A percentile compares a stretch with the other conserved stretches of the same genome.
These are phyloP conservation scores for Camelus bactrianus DNA, from an alignment of 2,113 vertebrate species.

Conservation along the genomic window DNA sequence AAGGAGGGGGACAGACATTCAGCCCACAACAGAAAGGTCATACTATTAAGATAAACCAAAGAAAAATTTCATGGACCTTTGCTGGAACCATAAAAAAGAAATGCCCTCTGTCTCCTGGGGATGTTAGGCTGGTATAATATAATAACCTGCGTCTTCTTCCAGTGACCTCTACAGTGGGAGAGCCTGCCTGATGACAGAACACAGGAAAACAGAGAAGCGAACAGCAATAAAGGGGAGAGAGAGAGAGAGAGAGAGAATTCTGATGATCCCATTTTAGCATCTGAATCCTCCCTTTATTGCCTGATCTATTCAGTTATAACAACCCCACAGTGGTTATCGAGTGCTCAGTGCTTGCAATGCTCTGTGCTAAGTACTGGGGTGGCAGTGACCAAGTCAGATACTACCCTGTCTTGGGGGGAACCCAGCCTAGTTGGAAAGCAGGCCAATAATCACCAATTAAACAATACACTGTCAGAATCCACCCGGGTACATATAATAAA, in stretches of 20 bases:
- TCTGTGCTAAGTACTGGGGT: background rate
- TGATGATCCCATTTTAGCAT: background rate
- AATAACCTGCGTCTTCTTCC: no score
- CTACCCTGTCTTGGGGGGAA: background rate
- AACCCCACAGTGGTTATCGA: background rate
- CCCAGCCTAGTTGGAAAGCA: background rate
- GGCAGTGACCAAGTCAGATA: background rate
- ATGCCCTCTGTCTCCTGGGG: background rate
- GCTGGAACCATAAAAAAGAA: background rate
- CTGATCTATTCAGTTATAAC: background rate
- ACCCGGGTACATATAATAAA: background rate
- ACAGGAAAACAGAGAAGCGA: background rate
- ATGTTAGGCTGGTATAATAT: fast-evolving
- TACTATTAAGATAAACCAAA: background rate
- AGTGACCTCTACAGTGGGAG: background rate
- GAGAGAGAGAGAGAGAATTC: background rate
- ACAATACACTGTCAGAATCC: background rate
- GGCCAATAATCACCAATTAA: background rate
- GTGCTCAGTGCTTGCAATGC: fast-evolving
- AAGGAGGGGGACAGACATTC: background rate
- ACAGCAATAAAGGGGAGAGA: background rate
- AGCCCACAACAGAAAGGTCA: background rate
- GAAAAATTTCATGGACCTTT: background rate
- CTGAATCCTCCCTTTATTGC: background rate
- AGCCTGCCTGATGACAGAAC: background rate